These are phyloP conservation scores for Bugulina stolonifera DNA, from an alignment of 2,888 invertebrate species.

Conservation along the genomic window DNA sequence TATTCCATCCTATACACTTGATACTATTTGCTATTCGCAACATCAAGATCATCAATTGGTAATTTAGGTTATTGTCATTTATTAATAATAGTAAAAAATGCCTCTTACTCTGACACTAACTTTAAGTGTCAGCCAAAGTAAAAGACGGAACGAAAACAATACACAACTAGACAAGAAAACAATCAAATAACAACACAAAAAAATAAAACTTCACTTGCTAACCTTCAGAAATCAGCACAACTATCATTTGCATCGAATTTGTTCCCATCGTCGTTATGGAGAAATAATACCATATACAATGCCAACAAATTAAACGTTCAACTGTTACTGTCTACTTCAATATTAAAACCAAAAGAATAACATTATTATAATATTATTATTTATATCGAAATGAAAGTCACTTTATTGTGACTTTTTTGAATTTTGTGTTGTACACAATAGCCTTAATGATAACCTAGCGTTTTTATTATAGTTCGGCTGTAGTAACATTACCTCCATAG, in stretches of 20 bases:
- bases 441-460: too few species aligned
- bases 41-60: too few species aligned
- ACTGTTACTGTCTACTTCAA: too few species aligned
- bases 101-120: too few species aligned
- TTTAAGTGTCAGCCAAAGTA: neutral
- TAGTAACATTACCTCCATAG: too few species aligned
- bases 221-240: constrained; percentile 21
- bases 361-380: neutral
- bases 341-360: neutral
- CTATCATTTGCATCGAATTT: constrained; percentile 24
- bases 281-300: neutral
- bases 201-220: neutral
- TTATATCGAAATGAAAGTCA: neutral
- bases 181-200: neutral
- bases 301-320: too few species aligned
- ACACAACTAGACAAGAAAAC: neutral
- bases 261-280: neutral
- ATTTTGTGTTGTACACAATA: neutral
- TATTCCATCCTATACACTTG: too few species aligned
- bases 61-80: too few species aligned
- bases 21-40: too few species aligned
- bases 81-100: too few species aligned
- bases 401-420: neutral
- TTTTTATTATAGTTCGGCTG: too few species aligned
- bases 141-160: neutral